phyloP scores from a whole-genome alignment of 2,888 invertebrate species.

The Steinernema hermaphroditum region DNA sequence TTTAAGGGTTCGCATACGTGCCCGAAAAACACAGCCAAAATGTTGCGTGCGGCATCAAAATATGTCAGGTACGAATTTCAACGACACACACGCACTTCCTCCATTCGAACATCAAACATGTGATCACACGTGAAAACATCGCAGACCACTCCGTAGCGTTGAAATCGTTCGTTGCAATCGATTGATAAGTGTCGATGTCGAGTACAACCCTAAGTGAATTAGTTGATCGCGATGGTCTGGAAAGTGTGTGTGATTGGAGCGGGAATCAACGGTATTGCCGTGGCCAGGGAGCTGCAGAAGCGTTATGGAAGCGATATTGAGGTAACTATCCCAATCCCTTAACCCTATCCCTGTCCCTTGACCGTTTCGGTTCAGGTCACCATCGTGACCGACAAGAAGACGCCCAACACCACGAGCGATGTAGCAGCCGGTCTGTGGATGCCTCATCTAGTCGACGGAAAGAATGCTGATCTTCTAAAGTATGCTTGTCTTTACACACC shows the following conservation, averaged over 20 bases:
- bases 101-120: too few species aligned
- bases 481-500: too few species aligned
- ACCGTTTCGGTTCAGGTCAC: background rate
- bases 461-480: background rate
- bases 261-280: background rate
- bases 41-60: too few species aligned
- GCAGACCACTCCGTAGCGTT: too few species aligned
- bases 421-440: conserved; percentile 8
- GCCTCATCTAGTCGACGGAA: conserved; percentile 3
- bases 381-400: background rate
- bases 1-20: too few species aligned
- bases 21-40: too few species aligned
- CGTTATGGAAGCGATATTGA: background rate
- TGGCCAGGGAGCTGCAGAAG: background rate
- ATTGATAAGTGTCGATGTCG: background rate
- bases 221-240: conserved; percentile 9
- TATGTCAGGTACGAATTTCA: too few species aligned
- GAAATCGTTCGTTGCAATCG: too few species aligned
- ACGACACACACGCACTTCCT: too few species aligned
- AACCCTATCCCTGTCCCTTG: too few species aligned
- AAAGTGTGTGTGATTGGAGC: background rate
- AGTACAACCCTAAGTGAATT: background rate
- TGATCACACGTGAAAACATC: too few species aligned
- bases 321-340: background rate
- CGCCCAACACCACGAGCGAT: conserved; percentile 2